Conservation (phyloP, 2,113 vertebrate species). For the Sapajus apella region DNA sequence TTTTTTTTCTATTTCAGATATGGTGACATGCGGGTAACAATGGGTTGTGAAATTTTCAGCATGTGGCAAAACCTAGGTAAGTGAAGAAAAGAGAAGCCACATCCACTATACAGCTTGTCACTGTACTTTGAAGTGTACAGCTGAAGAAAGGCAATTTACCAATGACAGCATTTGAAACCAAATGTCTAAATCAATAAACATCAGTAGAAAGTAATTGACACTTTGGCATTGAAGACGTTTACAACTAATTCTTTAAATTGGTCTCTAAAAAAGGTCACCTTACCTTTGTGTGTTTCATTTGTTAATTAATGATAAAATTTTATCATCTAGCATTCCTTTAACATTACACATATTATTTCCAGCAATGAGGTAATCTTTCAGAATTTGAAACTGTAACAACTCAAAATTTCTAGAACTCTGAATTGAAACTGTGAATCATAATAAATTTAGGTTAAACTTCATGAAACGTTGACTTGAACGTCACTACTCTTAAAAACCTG, state of each 20-base stretch:
- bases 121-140: not conserved
- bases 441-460: conserved; percentile 19
- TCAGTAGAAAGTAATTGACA: not conserved
- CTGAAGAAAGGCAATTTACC: not conserved
- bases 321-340: not conserved
- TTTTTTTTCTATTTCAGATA: conserved; percentile 87
- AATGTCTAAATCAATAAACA: not conserved
- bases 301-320: not conserved
- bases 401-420: conserved; percentile 19
- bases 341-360: not conserved
- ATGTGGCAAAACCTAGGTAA: conserved; percentile 99
- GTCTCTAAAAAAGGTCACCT: conserved; percentile 16
- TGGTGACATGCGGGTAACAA: conserved; percentile 99
- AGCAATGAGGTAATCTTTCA: not conserved
- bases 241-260: not conserved
- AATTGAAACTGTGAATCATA: not conserved
- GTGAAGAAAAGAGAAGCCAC: conserved; percentile 48
- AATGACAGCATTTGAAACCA: not conserved
- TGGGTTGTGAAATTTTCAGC: conserved; percentile 99
- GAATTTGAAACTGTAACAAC: not conserved
- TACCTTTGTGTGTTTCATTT: not conserved
- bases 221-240: not conserved
- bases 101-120: not conserved
- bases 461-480: not conserved
- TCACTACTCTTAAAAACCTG: conserved; percentile 35